These are phyloP conservation scores for Hystrix brachyura DNA, from an alignment of 2,113 vertebrate species.

Conservation along the genomic window DNA sequence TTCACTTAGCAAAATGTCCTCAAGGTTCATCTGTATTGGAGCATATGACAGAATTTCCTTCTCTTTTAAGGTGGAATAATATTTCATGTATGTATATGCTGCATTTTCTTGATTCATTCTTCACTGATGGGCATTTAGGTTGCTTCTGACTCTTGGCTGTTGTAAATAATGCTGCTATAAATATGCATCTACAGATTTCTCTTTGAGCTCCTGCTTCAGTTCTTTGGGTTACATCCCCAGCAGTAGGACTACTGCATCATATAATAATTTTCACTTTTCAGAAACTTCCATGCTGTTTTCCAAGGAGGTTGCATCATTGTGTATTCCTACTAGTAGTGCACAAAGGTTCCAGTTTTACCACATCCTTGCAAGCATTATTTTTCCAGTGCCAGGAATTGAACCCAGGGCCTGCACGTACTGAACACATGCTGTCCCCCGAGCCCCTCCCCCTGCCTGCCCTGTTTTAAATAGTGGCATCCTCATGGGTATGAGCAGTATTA, in stretches of 20 bases:
- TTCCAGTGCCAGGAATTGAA: not conserved
- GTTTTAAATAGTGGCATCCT: not conserved
- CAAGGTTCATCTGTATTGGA: not conserved
- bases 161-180: not conserved
- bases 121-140: not conserved
- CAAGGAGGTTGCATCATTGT: not conserved
- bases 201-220: not conserved
- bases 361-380: not conserved
- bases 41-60: not conserved
- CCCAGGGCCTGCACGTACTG: not conserved
- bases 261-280: not conserved
- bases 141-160: not conserved
- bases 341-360: not conserved
- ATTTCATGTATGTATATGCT: not conserved
- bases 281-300: not conserved
- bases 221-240: not conserved
- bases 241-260: not conserved
- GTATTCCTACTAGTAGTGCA: not conserved
- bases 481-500: not conserved
- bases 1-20: not conserved
- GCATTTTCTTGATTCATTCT: not conserved
- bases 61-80: not conserved
- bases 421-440: not conserved
- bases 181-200: not conserved
- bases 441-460: no score